Evolutionary conservation across 2,888 invertebrate genomes (phyloP), one percentile per base, ranked within the genome.

Genomic region (Megaustenia siamemsis): DNA sequence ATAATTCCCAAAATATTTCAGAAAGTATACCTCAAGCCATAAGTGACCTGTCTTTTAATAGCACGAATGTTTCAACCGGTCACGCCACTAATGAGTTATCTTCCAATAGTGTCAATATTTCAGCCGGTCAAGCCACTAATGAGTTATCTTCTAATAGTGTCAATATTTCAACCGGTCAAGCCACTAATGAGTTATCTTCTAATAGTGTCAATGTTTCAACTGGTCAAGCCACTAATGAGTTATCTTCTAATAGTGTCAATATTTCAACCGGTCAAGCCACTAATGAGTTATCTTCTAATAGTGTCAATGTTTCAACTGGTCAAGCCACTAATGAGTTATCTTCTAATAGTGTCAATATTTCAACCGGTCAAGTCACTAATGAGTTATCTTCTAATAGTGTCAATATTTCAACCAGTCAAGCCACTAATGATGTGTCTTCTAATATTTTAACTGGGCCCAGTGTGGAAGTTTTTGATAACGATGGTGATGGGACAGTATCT

Each of bases 401-500:
- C 5, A 73, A 45, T 80, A 75, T 15, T 28, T 24, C 75, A n/a
- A n/a, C n/a, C n/a, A n/a, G n/a, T n/a, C 66, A 63, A 68, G 12
- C 63, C n/a, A 1, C 28, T 21, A 56, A 8, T 38, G 21, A 28
- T 32, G 15, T 32, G 10, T 12, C 35, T 21, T 45, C 49, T 73
- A 60, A n/a, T n/a, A n/a, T n/a, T n/a, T 24, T 45, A 53, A 53
- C n/a, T 5, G 63, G n/a, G 2, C 66, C 83, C 45, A 35, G 45
- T 18, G 18, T 85, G 6, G 53, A 78, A 15, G 71, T 71, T 38
- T 71, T 71, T 60, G 63, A 85, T 49, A 68, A 82, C 75, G 80
- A 68, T 75, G 83, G 83, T 43, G 86, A 86, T 81, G 89, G 89
- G 12, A 87, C 88, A 24, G 86, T 89, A 81, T 86, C 87, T 21